These are phyloP conservation scores for Macropus fuliginosus DNA, from an alignment of 2,797 vertebrate species.

Conservation along the genomic window DNA sequence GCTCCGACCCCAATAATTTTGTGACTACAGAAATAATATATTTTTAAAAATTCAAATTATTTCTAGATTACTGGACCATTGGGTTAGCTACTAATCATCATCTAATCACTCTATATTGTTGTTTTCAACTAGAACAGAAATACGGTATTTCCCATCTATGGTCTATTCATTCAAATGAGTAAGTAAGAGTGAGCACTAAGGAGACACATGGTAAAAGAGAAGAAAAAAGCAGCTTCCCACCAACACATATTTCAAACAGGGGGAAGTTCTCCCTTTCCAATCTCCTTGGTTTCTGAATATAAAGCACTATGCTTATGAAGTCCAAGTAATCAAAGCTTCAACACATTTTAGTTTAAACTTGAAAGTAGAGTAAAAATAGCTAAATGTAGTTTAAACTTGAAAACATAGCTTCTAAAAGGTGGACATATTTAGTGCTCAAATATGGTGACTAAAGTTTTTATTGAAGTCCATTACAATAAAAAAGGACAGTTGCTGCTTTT, in stretches of 20 bases:
- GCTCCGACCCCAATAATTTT: constrained; percentile 16
- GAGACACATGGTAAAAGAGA: neutral
- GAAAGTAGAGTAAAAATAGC: neutral
- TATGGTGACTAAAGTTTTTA: neutral
- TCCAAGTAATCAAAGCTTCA: neutral
- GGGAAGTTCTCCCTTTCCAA: constrained; percentile 9
- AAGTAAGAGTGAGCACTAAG: neutral
- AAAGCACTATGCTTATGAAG: neutral
- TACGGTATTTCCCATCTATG: neutral
- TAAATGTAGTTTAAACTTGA: neutral
- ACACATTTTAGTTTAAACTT: neutral
- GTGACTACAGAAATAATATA: constrained; percentile 45
- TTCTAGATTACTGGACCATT: constrained; percentile 9
- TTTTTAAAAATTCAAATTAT: constrained; percentile 55
- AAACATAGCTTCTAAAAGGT: neutral
- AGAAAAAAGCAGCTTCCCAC: neutral
- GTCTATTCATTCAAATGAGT: neutral
- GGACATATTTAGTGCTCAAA: constrained; percentile 5
- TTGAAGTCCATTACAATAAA: neutral
- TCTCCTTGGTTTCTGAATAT: neutral
- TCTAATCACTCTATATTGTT: neutral
- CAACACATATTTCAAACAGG: neutral
- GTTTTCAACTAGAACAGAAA: neutral
- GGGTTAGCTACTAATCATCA: neutral
- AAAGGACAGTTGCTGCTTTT: neutral